Conservation (phyloP, 2,797 vertebrate genomes). For the Euphonia xanthogaster region DNA sequence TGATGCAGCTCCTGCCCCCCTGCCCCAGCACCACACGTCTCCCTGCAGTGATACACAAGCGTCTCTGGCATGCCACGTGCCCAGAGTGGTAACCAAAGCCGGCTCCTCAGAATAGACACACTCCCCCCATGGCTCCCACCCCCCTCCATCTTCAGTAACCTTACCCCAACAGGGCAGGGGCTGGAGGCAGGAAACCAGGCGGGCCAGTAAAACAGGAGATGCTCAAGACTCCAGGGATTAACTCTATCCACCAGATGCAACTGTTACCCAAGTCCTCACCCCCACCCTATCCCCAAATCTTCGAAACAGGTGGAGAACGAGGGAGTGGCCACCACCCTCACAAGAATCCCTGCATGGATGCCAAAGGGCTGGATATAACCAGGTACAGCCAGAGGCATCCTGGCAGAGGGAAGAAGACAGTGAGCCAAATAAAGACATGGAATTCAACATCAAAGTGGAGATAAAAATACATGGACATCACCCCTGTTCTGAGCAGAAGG, state of each 20-base stretch:
- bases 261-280: not conserved
- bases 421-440: constrained; percentile 5
- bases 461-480: constrained; percentile 38
- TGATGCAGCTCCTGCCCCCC: not conserved
- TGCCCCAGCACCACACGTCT: rapidly evolving
- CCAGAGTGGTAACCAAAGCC: constrained; percentile 41
- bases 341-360: not conserved
- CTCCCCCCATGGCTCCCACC: not conserved
- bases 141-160: constrained; percentile 36
- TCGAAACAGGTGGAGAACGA: constrained; percentile 28
- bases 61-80: constrained; percentile 14
- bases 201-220: constrained; percentile 13
- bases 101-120: constrained; percentile 50
- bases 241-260: constrained; percentile 1
- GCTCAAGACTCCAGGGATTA: constrained; percentile 53
- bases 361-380: constrained; percentile 20
- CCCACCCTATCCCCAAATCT: not conserved
- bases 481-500: not conserved
- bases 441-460: not conserved
- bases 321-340: not conserved
- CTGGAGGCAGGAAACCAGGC: not conserved
- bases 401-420: not conserved
- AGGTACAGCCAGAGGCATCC: constrained; percentile 22
- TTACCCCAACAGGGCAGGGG: not conserved
- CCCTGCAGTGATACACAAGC: not conserved